phyloP scores from a whole-genome alignment of 2,113 vertebrate species.

The Oxyura jamaicensis region DNA sequence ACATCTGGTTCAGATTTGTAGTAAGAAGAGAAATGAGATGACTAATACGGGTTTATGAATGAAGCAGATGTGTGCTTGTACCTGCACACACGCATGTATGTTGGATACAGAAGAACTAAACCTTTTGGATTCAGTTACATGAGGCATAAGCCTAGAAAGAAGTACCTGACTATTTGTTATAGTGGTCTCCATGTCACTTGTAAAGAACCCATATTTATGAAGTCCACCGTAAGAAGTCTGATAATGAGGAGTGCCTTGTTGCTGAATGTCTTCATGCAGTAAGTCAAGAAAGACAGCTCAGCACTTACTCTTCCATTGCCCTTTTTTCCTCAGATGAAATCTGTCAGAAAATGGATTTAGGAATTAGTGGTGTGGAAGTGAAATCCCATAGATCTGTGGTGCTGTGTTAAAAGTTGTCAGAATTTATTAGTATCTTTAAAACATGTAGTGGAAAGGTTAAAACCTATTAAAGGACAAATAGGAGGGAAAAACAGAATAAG shows the following conservation, averaged over 20 bases:
- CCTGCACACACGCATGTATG: rapidly evolving
- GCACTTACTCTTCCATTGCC: not conserved
- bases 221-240: not conserved
- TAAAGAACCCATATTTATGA: not conserved
- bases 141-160: not conserved
- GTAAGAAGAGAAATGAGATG: not conserved
- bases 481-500: not conserved
- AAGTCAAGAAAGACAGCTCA: not conserved
- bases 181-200: not conserved
- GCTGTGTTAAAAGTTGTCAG: not conserved
- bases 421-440: not conserved
- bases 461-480: not conserved
- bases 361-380: not conserved
- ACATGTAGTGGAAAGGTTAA: not conserved
- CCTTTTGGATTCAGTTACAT: not conserved
- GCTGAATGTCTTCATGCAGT: not conserved
- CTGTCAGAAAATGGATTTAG: not conserved
- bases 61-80: not conserved
- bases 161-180: not conserved
- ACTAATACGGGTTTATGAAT: not conserved
- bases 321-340: not conserved
- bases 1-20: constrained; percentile 19
- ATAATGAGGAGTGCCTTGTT: not conserved
- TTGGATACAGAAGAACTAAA: not conserved
- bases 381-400: not conserved